phyloP scores from a whole-genome alignment of 2,113 vertebrate species.

The Tretioscincus oriximinensis region DNA sequence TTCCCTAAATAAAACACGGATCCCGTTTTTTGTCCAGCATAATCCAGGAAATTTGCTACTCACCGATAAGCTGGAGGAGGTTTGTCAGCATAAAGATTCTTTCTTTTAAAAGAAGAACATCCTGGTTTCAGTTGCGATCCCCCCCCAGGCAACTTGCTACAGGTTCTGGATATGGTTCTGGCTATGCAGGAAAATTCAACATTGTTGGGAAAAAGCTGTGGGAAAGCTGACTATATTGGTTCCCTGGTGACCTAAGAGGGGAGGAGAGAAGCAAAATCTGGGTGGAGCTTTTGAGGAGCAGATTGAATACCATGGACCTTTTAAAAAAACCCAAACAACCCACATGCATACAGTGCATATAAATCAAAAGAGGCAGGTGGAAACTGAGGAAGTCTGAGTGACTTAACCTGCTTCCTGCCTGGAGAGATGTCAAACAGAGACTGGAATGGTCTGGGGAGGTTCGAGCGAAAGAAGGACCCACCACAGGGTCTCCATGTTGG shows the following conservation, averaged over 20 bases:
- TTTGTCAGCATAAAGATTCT: background rate
- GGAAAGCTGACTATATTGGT: background rate
- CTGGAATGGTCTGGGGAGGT: too few relatives aligned
- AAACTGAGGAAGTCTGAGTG: background rate
- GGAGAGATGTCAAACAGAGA: background rate
- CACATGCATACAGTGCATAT: too few relatives aligned
- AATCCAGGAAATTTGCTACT: constrained; percentile 4
- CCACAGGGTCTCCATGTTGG: too few relatives aligned
- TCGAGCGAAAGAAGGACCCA: background rate
- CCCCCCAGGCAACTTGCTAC: background rate
- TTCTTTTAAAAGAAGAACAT: background rate
- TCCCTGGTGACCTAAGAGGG: background rate
- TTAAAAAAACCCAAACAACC: too few relatives aligned
- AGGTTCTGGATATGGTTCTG: background rate
- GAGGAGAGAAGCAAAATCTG: background rate
- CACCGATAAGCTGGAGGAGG: background rate
- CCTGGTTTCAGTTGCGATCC: background rate
- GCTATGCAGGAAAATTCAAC: background rate
- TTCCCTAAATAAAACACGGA: too few relatives aligned
- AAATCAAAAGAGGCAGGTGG: background rate
- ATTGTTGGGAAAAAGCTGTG: background rate
- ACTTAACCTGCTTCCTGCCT: background rate
- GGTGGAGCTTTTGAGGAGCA: too few relatives aligned
- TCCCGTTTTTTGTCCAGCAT: background rate
- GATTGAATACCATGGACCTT: background rate